Percentiles rank a stretch among this genome's conserved stretches.
Conservation (phyloP, 2,797 vertebrate species). For the Lithobates pipiens region DNA sequence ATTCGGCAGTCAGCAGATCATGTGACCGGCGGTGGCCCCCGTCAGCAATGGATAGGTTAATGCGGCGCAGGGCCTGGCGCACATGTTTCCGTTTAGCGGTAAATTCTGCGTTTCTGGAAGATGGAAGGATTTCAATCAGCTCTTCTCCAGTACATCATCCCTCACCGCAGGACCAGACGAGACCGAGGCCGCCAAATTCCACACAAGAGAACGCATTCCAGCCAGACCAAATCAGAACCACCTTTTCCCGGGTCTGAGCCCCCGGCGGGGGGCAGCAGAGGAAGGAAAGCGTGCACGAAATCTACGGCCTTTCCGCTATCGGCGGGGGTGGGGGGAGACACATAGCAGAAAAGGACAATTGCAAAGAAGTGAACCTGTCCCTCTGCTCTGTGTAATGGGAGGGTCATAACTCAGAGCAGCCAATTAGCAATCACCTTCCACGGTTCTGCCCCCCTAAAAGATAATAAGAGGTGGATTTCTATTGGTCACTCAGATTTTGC, state of each 20-base stretch:
- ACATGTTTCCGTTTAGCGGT: constrained; percentile 35
- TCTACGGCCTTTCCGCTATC: background rate
- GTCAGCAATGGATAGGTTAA: background rate
- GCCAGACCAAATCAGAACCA: constrained; percentile 29
- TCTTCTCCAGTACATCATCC: background rate
- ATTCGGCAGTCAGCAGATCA: no score
- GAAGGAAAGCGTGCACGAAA: background rate
- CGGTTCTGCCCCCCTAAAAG: no score
- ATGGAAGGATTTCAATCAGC: constrained; percentile 15
- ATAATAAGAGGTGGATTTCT: no score
- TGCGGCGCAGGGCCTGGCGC: background rate
- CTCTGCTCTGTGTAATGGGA: no score
- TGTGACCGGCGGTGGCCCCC: no score
- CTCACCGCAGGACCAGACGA: constrained; percentile 31
- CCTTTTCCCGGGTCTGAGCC: background rate
- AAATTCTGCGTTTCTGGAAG: background rate
- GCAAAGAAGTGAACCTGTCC: no score
- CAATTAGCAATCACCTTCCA: no score
- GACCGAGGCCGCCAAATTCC: constrained; percentile 13
- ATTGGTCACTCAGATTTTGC: no score
- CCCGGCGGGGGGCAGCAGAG: constrained; percentile 15
- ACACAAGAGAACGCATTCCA: constrained; percentile 23
- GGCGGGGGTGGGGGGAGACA: no score
- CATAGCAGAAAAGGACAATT: no score
- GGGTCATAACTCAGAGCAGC: no score